Percentiles rank a stretch among this genome's conserved stretches.
Conservation (phyloP, 2,113 vertebrate species). For the Laterallus jamaicensis region DNA sequence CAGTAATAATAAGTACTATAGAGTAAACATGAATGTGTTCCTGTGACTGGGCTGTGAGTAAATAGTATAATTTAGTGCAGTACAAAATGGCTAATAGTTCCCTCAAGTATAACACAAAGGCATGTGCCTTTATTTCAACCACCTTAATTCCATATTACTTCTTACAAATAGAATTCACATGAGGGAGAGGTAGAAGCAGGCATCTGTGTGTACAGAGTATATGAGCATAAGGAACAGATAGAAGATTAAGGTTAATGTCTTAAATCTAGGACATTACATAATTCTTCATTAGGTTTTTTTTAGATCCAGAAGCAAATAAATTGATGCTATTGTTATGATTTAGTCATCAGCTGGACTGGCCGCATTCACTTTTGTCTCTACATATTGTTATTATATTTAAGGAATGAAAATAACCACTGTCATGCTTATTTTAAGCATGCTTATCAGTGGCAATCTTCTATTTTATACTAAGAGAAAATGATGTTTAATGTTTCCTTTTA, state of each 20-base stretch:
- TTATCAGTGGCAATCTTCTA: not conserved
- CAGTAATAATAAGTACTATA: not conserved
- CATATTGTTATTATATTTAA: not conserved
- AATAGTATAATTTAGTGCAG: not conserved
- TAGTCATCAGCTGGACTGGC: not conserved
- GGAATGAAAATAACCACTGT: not conserved
- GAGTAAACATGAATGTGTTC: not conserved
- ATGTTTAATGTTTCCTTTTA: not conserved
- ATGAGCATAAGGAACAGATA: not conserved
- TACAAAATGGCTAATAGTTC: not conserved
- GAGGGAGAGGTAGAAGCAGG: not conserved
- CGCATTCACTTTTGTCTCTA: not conserved
- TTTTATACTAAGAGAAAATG: not conserved
- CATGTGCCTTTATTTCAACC: not conserved
- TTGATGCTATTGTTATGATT: constrained; percentile 26
- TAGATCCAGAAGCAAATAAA: constrained; percentile 11
- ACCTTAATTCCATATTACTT: not conserved
- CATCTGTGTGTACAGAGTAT: not conserved
- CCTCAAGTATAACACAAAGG: not conserved
- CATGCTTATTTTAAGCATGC: not conserved
- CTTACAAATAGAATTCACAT: not conserved
- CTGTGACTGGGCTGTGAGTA: not conserved
- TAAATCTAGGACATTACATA: not conserved
- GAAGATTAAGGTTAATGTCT: not conserved
- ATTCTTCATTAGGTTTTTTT: not conserved